Evolutionary conservation across 2,888 invertebrate species (phyloP), one percentile per base, ranked within the genome.

Genomic region (Heliconius ismenius): DNA sequence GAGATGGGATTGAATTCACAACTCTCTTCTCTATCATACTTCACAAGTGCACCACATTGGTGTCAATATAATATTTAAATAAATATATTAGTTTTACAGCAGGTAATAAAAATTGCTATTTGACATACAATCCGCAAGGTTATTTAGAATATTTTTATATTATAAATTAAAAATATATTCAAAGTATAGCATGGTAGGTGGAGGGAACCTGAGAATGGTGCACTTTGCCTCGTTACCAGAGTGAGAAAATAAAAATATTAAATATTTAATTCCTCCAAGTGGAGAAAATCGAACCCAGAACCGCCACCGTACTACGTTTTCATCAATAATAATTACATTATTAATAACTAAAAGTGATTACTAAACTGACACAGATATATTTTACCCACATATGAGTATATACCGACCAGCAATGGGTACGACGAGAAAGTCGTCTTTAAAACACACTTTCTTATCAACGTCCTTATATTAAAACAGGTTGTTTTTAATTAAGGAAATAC

Each of bases 371-470:
- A 65, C 65, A 65, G 39, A 65, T 65, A n/a, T 24, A 13, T 39
- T 36, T 15, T 24, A 39, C 28, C 9, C 49, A 49, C 49, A 21
- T 49, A 24, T 28, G 49, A 32, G 32, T 7, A 32, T 32, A 7
- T 28, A 28, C n/a, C 28, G 21, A 70, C 26, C 32, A 54, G 32
- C 32, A 70, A 70, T 3, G 32, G 1, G 15, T n/a, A 68, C 39
- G 39, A 13, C 32, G 69, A 32, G 69, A 70, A 70, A 70, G 69
- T 54, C n/a, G 69, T 32, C 54, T 54, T 70, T 54, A n/a, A n/a
- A 54, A n/a, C 69, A 70, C 13, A 58, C 69, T 58, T 70, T 70
- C 69, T 58, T 70, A 32, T 32, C 28, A 13, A 32, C 32, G 69
- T 65, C 39, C 65, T 65, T 65, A 65, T 28, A 58, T 54, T 58